A percentile compares a stretch with the other conserved stretches of the same genome.
Evolutionary conservation across 1,140 invertebrate species (phyloP).

Genomic region (Acromyrmex heyeri): DNA sequence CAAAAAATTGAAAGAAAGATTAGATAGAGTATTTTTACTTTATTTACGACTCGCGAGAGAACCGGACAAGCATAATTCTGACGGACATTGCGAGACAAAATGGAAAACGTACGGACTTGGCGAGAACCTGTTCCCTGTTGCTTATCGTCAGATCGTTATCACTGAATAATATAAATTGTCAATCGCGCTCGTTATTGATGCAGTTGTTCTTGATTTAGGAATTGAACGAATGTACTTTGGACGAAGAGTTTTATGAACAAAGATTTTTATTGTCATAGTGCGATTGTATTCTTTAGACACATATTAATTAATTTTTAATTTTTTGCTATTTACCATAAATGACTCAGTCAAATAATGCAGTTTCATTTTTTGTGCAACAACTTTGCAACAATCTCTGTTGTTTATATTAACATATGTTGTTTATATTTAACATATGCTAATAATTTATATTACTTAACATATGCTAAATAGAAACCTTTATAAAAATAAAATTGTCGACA

Average conservation of each 20-base stretch:
- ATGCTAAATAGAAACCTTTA: too few species aligned
- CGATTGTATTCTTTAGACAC: not conserved
- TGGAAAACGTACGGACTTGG: not conserved
- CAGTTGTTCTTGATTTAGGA: not conserved
- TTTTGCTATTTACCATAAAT: not conserved
- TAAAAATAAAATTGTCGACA: too few species aligned
- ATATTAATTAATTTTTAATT: not conserved
- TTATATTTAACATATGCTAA: too few species aligned
- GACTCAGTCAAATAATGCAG: not conserved
- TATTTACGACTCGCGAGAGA: not conserved
- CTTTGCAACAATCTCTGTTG: not conserved
- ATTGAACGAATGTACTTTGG: not conserved
- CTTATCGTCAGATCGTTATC: not conserved
- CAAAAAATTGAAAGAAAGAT: not conserved
- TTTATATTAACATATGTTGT: too few species aligned
- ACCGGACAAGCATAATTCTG: not conserved
- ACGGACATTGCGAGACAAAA: not conserved
- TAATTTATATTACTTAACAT: too few species aligned
- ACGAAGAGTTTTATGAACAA: too few species aligned
- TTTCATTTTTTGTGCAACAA: not conserved
- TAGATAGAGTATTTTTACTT: not conserved
- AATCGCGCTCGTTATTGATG: not conserved
- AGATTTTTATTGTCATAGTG: not conserved
- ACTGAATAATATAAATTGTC: not conserved
- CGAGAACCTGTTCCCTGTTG: not conserved